Evolutionary conservation across 1,140 invertebrate species (phyloP), one percentile per base, ranked within the genome.

Genomic region (Apis florea): DNA sequence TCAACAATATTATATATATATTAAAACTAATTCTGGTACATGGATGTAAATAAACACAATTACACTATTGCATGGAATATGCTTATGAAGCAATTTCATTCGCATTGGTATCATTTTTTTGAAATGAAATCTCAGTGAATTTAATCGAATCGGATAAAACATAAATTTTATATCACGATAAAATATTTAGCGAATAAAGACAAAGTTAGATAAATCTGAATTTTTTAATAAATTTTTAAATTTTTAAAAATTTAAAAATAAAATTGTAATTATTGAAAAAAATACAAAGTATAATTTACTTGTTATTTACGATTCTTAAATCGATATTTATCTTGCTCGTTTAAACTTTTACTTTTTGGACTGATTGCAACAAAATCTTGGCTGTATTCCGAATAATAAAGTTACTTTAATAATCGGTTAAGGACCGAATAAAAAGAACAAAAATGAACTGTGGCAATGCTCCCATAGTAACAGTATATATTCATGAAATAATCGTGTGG

Each of bases 81-180:
- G 64, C 53, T 58, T 58, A 69, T n/a, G 40, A 77, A 69, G 53
- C 64, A 69, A 58, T 69, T 77, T 69, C 17, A n/a, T 77, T 24
- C n/a, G 53, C 17, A 47, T 21, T 26, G 31, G 64, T 69, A 9
- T 69, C 40, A 17, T 49, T 58, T 77, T 69, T 51, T 26, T 58
- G 17, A 69, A 26, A 31, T 58, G 47, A 24, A 49, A 31, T n/a
- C n/a, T 26, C 17, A 8, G n/a, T 26, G n/a, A 19, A 61, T 53
- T 54, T 15, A 12, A 51, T 75, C 61, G 61, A 53, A 66, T 54
- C 61, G 15, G 8, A 47, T 17, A 26, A 9, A 21, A 75, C 24
- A 53, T 53, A 26, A 53, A 2, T 26, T 63, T 53, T 31, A 2
- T 5, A 11, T 31, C 31, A 9, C n/a, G n/a, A 77, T 77, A 26